phyloP scores from a whole-genome alignment of 2,888 invertebrate genomes.

The Hydraecia micacea region DNA sequence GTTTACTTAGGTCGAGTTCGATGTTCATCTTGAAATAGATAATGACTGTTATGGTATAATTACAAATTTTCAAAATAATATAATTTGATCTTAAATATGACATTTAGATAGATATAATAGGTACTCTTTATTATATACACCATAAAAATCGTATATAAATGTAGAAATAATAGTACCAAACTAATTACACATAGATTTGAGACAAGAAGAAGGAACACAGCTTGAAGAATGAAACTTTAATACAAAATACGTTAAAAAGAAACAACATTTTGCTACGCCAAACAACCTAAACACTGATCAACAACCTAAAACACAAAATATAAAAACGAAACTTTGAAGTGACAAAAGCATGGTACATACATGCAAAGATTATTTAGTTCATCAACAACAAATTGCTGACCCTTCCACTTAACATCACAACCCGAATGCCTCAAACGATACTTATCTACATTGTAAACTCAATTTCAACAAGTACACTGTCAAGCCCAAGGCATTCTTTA shows the following conservation, averaged over 20 bases:
- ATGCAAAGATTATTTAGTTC: constrained; percentile 8
- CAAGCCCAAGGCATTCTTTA: constrained; percentile 53
- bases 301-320: not conserved
- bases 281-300: not conserved
- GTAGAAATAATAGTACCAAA: too few species aligned
- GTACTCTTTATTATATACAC: too few species aligned
- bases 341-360: constrained; percentile 11
- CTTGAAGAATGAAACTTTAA: not conserved
- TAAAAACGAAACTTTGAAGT: not conserved
- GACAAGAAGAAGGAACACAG: too few species aligned
- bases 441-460: constrained; percentile 57
- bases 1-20: not conserved
- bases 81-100: too few species aligned
- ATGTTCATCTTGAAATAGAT: not conserved
- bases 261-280: not conserved
- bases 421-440: constrained; percentile 37
- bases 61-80: not conserved
- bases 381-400: constrained; percentile 32
- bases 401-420: constrained; percentile 17
- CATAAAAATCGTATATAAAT: too few species aligned
- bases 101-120: too few species aligned
- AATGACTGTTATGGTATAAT: not conserved
- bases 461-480: constrained; percentile 53
- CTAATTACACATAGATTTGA: not conserved
- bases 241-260: not conserved